Evolutionary conservation across 2,888 invertebrate species (phyloP).

Genomic region (Cephus rjabovi): DNA sequence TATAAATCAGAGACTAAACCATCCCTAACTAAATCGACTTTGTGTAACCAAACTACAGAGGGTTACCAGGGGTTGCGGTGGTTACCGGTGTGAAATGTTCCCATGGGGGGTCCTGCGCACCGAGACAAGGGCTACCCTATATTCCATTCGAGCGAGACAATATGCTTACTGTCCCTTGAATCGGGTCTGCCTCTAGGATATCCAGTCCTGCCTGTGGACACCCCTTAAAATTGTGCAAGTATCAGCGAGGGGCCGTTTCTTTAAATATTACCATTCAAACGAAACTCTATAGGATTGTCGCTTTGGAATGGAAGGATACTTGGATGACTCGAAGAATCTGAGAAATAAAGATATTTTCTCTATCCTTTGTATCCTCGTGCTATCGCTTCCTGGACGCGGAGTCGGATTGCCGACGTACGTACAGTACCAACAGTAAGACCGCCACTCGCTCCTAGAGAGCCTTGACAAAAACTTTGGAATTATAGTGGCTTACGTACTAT

Average conservation of each 20-base stretch:
- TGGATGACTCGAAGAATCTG: not conserved
- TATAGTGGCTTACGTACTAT: slow-evolving; percentile 8
- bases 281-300: not conserved
- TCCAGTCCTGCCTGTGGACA: not conserved
- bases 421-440: not conserved
- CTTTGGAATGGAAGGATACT: not conserved
- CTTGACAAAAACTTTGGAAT: slow-evolving; percentile 3
- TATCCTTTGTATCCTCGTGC: not conserved
- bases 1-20: slow-evolving; percentile 63
- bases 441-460: not conserved
- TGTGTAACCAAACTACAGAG: slow-evolving; percentile 54
- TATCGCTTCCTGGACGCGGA: not conserved
- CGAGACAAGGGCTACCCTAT: slow-evolving; percentile 9
- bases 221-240: not conserved
- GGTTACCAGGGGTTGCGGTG: slow-evolving; percentile 51
- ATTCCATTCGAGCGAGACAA: slow-evolving; percentile 40
- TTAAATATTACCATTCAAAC: not conserved
- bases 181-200: not conserved
- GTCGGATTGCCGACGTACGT: not conserved
- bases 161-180: slow-evolving; percentile 45
- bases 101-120: slow-evolving; percentile 60
- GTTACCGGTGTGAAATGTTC: slow-evolving; percentile 67
- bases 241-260: not conserved
- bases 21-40: slow-evolving; percentile 65
- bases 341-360: not conserved